Conservation (phyloP, 2,113 vertebrate genomes). For the Picathartes gymnocephalus region DNA sequence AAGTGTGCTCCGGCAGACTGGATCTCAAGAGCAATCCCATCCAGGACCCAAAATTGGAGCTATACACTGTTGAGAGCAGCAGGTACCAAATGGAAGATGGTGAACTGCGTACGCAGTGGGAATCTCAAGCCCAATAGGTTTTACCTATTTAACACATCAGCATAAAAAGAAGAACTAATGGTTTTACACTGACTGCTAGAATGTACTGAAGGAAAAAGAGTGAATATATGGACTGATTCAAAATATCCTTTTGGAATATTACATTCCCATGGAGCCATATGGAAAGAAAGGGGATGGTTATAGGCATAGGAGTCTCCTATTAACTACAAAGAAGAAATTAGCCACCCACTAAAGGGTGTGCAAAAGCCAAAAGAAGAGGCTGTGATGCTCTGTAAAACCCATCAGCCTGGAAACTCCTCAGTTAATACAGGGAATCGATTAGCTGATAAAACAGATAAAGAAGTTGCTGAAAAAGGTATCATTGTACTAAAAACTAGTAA, state of each 20-base stretch:
- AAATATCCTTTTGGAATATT: background rate
- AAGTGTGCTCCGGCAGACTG: background rate
- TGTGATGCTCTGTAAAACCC: background rate
- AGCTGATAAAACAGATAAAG: background rate
- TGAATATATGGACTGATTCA: background rate
- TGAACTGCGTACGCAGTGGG: too few relatives aligned
- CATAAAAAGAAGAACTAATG: background rate
- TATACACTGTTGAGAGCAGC: background rate
- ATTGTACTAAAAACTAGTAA: background rate
- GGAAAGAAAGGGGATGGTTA: background rate
- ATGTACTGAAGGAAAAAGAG: background rate
- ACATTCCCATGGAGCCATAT: background rate
- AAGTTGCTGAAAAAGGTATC: background rate
- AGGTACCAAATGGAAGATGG: background rate
- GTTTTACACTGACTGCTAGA: background rate
- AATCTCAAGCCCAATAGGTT: background rate
- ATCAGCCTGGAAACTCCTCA: background rate
- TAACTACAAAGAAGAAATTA: background rate
- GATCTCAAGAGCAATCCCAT: background rate
- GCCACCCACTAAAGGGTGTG: background rate
- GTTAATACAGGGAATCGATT: background rate
- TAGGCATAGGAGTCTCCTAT: too few relatives aligned
- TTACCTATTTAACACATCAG: background rate
- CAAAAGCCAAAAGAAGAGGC: background rate
- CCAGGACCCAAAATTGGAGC: background rate